phyloP scores from a whole-genome alignment of 2,888 invertebrate genomes.

The Patella ulyssiponensis region DNA sequence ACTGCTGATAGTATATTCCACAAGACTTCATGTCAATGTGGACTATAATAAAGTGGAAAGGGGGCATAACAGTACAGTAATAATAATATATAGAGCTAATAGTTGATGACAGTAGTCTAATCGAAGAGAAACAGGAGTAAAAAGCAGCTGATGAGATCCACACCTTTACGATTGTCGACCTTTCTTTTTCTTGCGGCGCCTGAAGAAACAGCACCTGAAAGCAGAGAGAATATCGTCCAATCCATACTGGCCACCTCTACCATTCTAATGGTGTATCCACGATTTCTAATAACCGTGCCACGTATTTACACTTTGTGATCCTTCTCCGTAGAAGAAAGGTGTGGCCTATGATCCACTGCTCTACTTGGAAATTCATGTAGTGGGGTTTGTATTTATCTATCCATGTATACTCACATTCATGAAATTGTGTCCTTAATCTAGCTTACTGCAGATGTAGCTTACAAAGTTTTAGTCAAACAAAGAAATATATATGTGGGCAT shows the following conservation, averaged over 20 bases:
- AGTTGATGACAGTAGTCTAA: slow-evolving; percentile 10
- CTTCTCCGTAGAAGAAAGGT: too few species aligned
- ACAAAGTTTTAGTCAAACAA: too few species aligned
- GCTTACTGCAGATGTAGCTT: too few species aligned
- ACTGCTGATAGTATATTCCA: slow-evolving; percentile 9
- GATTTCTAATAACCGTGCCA: too few species aligned
- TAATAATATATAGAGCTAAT: neutral
- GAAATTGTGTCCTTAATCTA: too few species aligned
- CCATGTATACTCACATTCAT: too few species aligned
- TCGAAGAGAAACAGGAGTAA: slow-evolving; percentile 12
- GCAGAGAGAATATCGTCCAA: slow-evolving; percentile 74
- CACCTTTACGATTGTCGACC: slow-evolving; percentile 73
- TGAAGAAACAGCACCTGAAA: slow-evolving; percentile 96
- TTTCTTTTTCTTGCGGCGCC: slow-evolving; percentile 99
- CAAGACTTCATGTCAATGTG: neutral
- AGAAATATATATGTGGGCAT: too few species aligned
- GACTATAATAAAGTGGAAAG: slow-evolving; percentile 16
- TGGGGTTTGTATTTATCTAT: too few species aligned
- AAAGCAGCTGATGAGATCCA: slow-evolving; percentile 24
- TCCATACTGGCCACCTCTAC: slow-evolving; percentile 10
- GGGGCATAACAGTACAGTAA: slow-evolving; percentile 12
- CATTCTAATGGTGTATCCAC: too few species aligned
- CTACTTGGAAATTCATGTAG: too few species aligned
- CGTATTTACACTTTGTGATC: too few species aligned
- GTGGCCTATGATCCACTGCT: too few species aligned